A percentile compares a stretch with the other conserved stretches of the same genome.
Conservation (phyloP, 2,797 vertebrate genomes). For the Apogon hyalosoma region DNA sequence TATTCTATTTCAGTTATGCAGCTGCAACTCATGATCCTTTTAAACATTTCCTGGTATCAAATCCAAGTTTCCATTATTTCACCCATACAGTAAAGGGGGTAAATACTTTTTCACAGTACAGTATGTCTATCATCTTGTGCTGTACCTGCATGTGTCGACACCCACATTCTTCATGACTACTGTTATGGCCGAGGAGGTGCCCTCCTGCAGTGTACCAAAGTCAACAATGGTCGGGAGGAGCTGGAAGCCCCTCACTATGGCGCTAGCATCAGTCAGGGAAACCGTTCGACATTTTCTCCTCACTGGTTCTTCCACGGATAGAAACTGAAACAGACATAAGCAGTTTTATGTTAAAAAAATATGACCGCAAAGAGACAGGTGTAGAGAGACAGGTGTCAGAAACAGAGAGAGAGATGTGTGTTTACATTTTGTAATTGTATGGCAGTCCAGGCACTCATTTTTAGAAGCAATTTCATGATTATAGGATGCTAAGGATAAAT, state of each 20-base stretch:
- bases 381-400: too few relatives aligned
- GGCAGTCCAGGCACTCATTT: not conserved
- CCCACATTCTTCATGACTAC: constrained; percentile 89
- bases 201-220: constrained; percentile 87
- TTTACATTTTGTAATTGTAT: too few relatives aligned
- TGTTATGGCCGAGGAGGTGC: constrained; percentile 76
- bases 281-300: constrained; percentile 83
- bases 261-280: constrained; percentile 69
- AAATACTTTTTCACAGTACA: not conserved
- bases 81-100: not conserved
- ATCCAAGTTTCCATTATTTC: not conserved
- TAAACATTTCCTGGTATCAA: not conserved
- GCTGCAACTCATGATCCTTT: not conserved
- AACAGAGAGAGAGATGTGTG: not conserved
- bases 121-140: not conserved
- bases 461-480: not conserved
- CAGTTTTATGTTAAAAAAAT: too few relatives aligned
- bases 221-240: constrained; percentile 84
- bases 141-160: constrained; percentile 89
- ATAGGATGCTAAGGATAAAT: not conserved
- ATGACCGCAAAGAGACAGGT: too few relatives aligned
- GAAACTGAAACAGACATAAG: constrained; percentile 53
- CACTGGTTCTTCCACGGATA: constrained; percentile 81
- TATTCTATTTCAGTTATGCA: not conserved
- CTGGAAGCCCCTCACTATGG: constrained; percentile 79